phyloP scores from a whole-genome alignment of 2,797 vertebrate genomes.

The Anniella stebbinsi region DNA sequence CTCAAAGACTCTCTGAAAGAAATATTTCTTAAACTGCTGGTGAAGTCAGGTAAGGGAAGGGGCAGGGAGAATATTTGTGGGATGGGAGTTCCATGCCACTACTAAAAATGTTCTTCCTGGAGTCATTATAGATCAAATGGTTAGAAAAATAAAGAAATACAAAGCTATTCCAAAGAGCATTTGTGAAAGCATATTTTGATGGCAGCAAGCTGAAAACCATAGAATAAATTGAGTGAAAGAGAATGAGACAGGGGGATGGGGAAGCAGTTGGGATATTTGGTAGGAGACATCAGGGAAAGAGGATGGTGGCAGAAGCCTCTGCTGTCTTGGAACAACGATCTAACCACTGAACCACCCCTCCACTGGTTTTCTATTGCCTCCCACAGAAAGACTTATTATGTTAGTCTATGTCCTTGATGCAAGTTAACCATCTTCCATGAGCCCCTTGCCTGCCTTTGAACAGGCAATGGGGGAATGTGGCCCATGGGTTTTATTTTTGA shows the following conservation, averaged over 20 bases:
- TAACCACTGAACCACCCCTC: background rate
- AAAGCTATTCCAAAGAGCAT: no score
- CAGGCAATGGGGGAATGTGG: background rate
- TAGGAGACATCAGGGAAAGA: background rate
- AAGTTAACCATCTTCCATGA: background rate
- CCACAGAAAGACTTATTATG: background rate
- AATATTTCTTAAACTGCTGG: background rate
- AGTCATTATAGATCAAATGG: background rate
- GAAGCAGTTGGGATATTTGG: background rate
- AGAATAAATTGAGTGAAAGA: no score
- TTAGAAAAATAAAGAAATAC: no score
- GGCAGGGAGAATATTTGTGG: background rate
- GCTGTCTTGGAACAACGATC: background rate
- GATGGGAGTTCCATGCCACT: background rate
- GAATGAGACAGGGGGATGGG: background rate
- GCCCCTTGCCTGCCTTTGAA: background rate
- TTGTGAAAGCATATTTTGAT: no score
- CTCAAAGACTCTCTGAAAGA: no score
- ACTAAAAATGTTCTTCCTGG: background rate
- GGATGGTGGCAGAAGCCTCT: background rate
- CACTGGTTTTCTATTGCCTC: background rate
- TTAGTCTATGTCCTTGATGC: background rate
- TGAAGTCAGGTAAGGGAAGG: background rate
- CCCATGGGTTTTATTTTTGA: background rate
- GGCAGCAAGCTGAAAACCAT: no score